These are phyloP conservation scores for Pantelozetes paolii DNA, from an alignment of 2,888 invertebrate genomes.

Conservation along the genomic window DNA sequence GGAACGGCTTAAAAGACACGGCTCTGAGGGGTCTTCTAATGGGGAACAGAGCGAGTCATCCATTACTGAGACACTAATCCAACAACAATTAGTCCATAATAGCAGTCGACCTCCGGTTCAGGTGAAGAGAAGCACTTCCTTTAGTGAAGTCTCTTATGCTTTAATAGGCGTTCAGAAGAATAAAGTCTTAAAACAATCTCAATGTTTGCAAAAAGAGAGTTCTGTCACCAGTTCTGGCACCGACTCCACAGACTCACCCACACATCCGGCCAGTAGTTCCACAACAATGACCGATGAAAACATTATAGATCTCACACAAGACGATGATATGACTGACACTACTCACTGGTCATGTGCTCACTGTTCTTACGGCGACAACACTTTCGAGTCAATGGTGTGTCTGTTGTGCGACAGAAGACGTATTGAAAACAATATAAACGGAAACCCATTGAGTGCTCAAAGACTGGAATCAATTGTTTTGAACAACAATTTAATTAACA, in stretches of 20 bases:
- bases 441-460: conserved; percentile 34
- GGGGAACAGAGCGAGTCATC: conserved; percentile 1
- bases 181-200: conserved; percentile 12
- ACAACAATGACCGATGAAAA: conserved; percentile 22
- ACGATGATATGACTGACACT: conserved; percentile 1
- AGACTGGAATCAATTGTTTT: conserved; percentile 39
- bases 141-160: conserved; percentile 19
- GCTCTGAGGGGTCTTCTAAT: conserved; percentile 20
- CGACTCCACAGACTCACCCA: conserved; percentile 1
- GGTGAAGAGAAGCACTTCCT: conserved; percentile 24
- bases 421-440: conserved; percentile 27
- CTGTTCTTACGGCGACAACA: conserved; percentile 83
- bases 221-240: not conserved
- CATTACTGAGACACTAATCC: not conserved
- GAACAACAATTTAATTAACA: conserved; percentile 24
- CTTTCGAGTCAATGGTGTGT: conserved; percentile 71
- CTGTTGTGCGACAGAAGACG: conserved; percentile 68
- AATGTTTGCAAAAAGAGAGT: conserved; percentile 27
- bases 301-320: conserved; percentile 17
- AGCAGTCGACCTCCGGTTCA: not conserved
- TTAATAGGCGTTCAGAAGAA: conserved; percentile 10
- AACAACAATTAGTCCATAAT: conserved; percentile 3
- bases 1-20: conserved; percentile 30
- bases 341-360: conserved; percentile 73
- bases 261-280: conserved; percentile 3